Evolutionary conservation across 2,797 vertebrate genomes (phyloP).

Genomic region (Vireo griseus): DNA sequence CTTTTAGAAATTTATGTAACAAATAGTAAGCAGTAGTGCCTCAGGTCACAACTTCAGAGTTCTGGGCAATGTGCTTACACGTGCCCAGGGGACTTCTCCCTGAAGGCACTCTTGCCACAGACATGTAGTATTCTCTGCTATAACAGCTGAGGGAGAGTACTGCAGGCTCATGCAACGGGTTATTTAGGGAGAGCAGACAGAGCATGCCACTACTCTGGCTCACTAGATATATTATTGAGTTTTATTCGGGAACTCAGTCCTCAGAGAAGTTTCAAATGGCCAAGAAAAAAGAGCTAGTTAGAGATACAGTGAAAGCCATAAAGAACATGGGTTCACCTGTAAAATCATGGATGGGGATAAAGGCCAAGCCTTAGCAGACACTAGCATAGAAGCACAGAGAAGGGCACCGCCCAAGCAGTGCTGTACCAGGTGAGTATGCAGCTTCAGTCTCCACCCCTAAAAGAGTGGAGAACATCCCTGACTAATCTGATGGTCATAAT

Average conservation of each 20-base stretch:
- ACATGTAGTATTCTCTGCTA: rapidly evolving
- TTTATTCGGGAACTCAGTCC: not conserved
- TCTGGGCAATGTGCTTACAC: not conserved
- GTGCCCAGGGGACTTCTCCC: not conserved
- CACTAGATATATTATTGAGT: not conserved
- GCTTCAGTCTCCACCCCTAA: not conserved
- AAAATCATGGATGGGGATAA: not conserved
- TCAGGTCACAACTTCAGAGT: not conserved
- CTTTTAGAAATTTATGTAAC: not conserved
- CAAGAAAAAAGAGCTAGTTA: not conserved
- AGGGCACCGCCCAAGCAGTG: not conserved
- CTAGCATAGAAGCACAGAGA: not conserved
- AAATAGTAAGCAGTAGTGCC: not conserved
- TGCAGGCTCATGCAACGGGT: rapidly evolving
- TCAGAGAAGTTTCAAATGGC: not conserved
- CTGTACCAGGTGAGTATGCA: rapidly evolving
- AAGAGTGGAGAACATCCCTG: not conserved
- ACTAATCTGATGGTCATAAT: not conserved
- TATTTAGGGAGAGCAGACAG: not conserved
- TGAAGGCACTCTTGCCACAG: not conserved
- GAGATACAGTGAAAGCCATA: not conserved
- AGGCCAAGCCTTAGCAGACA: not conserved
- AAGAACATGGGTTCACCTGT: not conserved
- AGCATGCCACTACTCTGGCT: not conserved
- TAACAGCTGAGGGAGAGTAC: not conserved